phyloP scores from a whole-genome alignment of 2,888 invertebrate genomes.

The Globia sparganii region DNA sequence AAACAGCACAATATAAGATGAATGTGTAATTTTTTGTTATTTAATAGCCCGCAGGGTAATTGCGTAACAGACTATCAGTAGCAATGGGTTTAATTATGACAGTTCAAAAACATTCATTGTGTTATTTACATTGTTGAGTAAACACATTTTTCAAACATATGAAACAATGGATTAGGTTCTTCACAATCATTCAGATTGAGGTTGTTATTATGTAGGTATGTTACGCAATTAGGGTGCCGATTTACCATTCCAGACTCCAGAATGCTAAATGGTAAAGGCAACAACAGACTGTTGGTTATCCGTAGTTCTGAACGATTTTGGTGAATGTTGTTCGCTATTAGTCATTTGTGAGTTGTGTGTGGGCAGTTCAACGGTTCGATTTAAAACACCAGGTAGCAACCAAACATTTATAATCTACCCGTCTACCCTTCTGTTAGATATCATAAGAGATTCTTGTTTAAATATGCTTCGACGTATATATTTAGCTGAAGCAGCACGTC shows the following conservation, averaged over 20 bases:
- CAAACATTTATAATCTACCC: neutral
- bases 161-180: neutral
- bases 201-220: too few species aligned
- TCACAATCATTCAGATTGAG: neutral
- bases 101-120: neutral
- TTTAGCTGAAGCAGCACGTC: conserved; percentile 33
- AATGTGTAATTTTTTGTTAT: neutral
- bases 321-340: neutral
- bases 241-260: conserved; percentile 4
- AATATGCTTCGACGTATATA: conserved; percentile 2
- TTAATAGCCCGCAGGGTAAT: neutral
- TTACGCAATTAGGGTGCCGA: neutral
- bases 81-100: neutral
- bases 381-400: conserved; percentile 1
- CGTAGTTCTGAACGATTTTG: neutral
- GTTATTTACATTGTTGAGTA: neutral
- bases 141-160: neutral
- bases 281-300: neutral
- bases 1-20: neutral
- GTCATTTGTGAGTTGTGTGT: neutral
- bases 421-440: neutral
- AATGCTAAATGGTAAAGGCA: neutral
- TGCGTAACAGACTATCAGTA: neutral
- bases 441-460: conserved; percentile 3
- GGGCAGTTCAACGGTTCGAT: neutral